These are phyloP conservation scores for Merops nubicus DNA, from an alignment of 2,113 vertebrate genomes.

Conservation along the genomic window DNA sequence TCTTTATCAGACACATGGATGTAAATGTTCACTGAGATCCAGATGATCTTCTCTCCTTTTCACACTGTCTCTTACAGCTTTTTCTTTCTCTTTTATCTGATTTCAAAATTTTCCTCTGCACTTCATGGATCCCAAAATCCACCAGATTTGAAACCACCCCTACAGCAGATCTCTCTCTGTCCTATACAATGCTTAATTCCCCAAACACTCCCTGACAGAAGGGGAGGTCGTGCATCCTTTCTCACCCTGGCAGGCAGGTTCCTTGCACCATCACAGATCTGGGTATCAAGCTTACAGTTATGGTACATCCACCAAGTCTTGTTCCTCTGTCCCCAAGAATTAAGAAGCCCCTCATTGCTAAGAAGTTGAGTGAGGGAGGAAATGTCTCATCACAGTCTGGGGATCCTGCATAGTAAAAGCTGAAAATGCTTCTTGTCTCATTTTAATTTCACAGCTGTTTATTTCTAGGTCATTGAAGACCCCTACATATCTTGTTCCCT, in stretches of 20 bases:
- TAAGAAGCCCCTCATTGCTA: neutral
- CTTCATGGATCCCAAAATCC: neutral
- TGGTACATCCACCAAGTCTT: neutral
- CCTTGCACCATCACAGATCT: neutral
- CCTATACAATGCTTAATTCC: neutral
- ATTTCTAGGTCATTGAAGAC: neutral
- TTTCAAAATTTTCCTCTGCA: neutral
- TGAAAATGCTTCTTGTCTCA: neutral
- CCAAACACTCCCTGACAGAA: neutral
- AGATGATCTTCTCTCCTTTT: neutral
- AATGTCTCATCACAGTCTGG: neutral
- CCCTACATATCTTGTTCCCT: neutral
- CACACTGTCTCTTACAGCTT: neutral
- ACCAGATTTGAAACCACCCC: neutral
- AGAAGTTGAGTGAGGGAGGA: neutral
- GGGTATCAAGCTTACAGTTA: neutral
- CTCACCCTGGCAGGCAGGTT: neutral
- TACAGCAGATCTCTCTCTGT: neutral
- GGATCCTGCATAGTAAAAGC: neutral
- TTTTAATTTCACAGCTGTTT: neutral
- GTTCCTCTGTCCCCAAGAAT: neutral
- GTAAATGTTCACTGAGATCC: neutral
- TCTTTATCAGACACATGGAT: neutral
- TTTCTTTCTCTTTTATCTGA: neutral
- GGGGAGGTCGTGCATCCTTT: neutral